These are phyloP conservation scores for Gibbula magus DNA, from an alignment of 2,888 invertebrate species.

Conservation along the genomic window DNA sequence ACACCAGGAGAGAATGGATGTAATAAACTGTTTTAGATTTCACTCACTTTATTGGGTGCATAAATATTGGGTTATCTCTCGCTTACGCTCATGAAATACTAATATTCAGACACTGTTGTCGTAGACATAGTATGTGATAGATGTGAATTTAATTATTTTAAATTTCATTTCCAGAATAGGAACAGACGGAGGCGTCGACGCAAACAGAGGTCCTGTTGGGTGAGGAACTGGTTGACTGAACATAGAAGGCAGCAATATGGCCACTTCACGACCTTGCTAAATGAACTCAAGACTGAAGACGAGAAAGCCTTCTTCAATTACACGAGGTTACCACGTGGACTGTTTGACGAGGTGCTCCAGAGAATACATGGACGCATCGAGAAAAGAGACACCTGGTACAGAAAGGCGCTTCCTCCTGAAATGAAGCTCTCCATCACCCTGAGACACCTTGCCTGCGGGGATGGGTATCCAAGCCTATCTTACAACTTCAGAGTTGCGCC, in stretches of 20 bases:
- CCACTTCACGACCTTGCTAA: not conserved
- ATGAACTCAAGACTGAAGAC: not conserved
- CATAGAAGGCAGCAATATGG: not conserved
- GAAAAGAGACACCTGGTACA: conserved; percentile 34
- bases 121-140: no score
- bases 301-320: not conserved
- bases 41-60: no score
- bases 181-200: no score
- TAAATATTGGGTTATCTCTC: no score
- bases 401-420: conserved; percentile 16
- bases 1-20: no score
- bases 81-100: no score
- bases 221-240: not conserved
- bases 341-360: not conserved
- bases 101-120: no score
- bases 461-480: conserved; percentile 29
- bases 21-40: no score
- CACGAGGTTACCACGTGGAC: no score
- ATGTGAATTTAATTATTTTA: no score
- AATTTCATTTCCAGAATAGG: no score
- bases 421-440: not conserved
- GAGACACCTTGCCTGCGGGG: conserved; percentile 18
- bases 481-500: conserved; percentile 29
- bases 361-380: not conserved
- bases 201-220: no score